A percentile compares a stretch with the other conserved stretches of the same genome.
These are phyloP conservation scores for Phoenoteleia sp. DNA, from an alignment of 2,888 invertebrate genomes.

Conservation along the genomic window DNA sequence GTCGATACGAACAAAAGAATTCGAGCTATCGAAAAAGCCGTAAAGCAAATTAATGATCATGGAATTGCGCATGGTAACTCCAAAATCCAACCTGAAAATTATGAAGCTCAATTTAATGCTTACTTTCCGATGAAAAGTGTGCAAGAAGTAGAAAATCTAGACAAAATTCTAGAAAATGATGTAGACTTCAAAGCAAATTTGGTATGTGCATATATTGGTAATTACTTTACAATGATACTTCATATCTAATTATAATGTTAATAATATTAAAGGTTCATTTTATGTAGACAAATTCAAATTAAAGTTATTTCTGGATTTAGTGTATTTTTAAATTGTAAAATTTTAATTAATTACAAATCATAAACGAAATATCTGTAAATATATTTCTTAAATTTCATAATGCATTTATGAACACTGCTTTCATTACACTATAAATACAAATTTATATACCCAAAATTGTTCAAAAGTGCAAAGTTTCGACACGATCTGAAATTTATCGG, in stretches of 20 bases:
- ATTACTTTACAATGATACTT: not conserved
- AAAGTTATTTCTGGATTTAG: not conserved
- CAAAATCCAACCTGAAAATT: not conserved
- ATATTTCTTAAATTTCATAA: not conserved
- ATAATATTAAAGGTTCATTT: not conserved
- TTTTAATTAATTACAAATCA: not conserved
- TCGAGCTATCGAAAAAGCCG: not conserved
- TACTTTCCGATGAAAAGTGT: conserved; percentile 7
- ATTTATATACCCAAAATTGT: too few species aligned
- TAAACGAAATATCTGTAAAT: not conserved
- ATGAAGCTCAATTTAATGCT: conserved; percentile 4
- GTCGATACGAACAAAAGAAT: not conserved
- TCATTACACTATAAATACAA: too few species aligned
- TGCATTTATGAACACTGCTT: too few species aligned
- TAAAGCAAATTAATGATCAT: not conserved
- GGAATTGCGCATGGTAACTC: not conserved
- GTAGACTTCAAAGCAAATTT: conserved; percentile 6
- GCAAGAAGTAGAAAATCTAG: not conserved
- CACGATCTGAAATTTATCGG: too few species aligned
- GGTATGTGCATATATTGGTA: too few species aligned
- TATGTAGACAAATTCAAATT: not conserved
- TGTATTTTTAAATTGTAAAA: not conserved
- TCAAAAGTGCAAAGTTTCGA: too few species aligned
- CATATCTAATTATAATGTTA: not conserved
- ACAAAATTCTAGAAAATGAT: conserved; percentile 8